Base-by-base conservation (phyloP, 2,888 invertebrate genomes). In the Lepidonotus clava region DNA sequence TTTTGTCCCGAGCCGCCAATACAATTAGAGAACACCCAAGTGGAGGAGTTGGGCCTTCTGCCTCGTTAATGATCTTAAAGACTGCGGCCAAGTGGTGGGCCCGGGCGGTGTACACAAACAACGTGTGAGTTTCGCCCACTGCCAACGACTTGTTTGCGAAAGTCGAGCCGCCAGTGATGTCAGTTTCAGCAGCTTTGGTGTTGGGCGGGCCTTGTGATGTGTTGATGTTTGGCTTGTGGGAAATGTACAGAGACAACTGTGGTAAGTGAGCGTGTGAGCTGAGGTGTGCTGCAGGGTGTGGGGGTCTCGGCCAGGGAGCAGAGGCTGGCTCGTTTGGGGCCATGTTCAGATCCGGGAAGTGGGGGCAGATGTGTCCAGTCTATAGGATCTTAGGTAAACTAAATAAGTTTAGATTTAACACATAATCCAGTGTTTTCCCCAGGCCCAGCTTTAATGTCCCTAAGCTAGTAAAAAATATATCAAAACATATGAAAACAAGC, bases 131-230 rank as follows among this genome's bases (percentile, higher is more conserved):
- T 4, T 21, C 18, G 32, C 8, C 80, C 24, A 28, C 41, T 11
- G 61, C 51, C 1, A 40, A 80, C 80, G 80, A 80, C 80, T 40
- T 80, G 80, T 80, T 80, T 80, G 11, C 28, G 80, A 46, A 80
- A 80, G 46, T 5, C 41, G 80, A 80, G 41, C 28, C 80, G 41
- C 18, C 4, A 80, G 80, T 32, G 46, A 80, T 80, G 80, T 80
- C 80, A 80, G 80, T 11, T 4, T 14, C 80, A 28, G 80, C 80
- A 80, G 80, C 51, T 80, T 80, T 80, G 80, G 80, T 80, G 80
- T 80, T 46, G 80, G 46, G 2, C 24, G 32, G 8, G 41, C n/a
- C 51, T 18, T 80, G 46, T 80, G 80, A 80, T 80, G 80, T 80
- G 80, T 46, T 80, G 24, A 51, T 80, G 80, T 80, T 80, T 80